Evolutionary conservation across 2,113 vertebrate species (phyloP), one percentile per base, ranked within the genome.

Genomic region (Ctenomys sociabilis): DNA sequence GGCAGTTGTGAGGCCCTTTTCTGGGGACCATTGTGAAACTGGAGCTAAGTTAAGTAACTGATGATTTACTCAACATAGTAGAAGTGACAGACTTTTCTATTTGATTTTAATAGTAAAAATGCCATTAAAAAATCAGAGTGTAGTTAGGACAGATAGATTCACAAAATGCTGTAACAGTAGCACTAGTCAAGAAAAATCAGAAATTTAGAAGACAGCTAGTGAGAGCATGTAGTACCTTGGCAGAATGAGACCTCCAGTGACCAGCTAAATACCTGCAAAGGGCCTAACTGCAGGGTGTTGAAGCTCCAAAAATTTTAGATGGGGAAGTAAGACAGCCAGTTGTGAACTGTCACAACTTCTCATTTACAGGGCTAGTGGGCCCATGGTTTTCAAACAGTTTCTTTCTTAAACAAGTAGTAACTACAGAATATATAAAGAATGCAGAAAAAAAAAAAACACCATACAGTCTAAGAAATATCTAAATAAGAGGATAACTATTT

Each of bases 81-180:
- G 72, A 85, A 90, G 32, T 68, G n/a, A 94, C 19, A 26, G 45
- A 57, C 59, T 37, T 91, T 93, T 70, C 75, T 78, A 87, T 75
- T 88, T 59, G 59, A 88, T 59, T 30, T 66, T 95, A 52, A 64
- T 12, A 89, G 8, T 43, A 78, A 85, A 95, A 89, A 75, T 61
- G 26, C 26, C 54, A 80, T 86, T 83, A 89, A n/a, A 86, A 90
- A 80, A 85, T 96, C 80, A 87, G 28, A 72, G 30, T 43, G 5
- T n/a, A 78, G 14, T 78, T 61, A 61, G 59, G 45, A 88, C 3
- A 66, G 35, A 90, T 24, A 81, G 30, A 30, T 52, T 59, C 37
- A 68, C 16, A 49, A 37, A 92, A 66, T 57, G 4, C 12, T 59
- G 24, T 40, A 35, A 83, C 30, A 63, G 8, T 52, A 52, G 28